Evolutionary conservation across 2,797 vertebrate species (phyloP).

Genomic region (Cygnus olor): DNA sequence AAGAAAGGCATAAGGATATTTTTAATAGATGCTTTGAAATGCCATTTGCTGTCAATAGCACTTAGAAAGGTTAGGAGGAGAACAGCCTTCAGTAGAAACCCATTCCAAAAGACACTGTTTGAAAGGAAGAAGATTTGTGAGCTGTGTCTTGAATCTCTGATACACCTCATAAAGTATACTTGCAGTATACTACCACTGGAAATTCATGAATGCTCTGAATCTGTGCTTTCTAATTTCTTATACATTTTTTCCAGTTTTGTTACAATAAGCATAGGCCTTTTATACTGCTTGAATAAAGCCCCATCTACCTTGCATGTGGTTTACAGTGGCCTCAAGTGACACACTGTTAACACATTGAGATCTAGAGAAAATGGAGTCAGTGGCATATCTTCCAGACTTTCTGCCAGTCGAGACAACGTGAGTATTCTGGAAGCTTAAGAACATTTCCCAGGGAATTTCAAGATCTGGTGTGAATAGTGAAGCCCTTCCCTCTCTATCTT

Average conservation of each 20-base stretch:
- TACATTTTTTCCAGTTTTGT: background rate
- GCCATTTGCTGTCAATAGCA: background rate
- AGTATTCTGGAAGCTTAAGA: background rate
- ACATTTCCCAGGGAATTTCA: background rate
- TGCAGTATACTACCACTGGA: background rate
- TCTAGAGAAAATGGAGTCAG: background rate
- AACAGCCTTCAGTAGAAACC: background rate
- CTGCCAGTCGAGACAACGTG: background rate
- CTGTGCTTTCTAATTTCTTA: background rate
- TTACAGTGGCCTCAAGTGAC: background rate
- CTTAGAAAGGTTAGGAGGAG: background rate
- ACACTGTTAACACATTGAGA: fast-evolving
- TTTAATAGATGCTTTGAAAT: background rate
- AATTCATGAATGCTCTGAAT: background rate
- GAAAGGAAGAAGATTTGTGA: background rate
- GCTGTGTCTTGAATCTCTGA: background rate
- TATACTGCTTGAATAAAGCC: background rate
- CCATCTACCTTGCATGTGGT: background rate
- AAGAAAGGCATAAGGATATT: background rate
- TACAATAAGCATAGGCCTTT: background rate
- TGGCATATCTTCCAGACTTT: background rate
- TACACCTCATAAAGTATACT: background rate
- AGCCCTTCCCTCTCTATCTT: background rate
- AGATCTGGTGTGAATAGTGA: background rate
- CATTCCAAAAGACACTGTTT: background rate